A percentile compares a stretch with the other conserved stretches of the same genome.
Conservation (phyloP, 2,797 vertebrate species). For the Atherinosoma microstoma region DNA sequence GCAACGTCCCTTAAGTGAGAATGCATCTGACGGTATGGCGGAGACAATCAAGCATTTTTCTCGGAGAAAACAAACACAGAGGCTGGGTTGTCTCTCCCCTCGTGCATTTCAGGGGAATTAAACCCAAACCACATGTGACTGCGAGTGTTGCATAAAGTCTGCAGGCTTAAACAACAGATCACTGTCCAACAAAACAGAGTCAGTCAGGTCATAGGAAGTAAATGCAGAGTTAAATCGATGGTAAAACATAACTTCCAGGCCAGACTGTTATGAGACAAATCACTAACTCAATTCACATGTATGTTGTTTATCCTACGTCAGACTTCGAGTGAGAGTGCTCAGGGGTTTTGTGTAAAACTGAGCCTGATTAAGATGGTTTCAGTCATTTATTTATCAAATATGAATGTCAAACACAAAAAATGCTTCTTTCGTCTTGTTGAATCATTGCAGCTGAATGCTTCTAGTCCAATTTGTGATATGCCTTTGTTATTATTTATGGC, state of each 20-base stretch:
- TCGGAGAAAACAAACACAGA: constrained; percentile 46
- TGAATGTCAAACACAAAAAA: background rate
- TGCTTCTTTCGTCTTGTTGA: background rate
- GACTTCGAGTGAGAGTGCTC: too few relatives aligned
- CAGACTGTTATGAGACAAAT: constrained; percentile 5
- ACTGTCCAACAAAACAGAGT: constrained; percentile 35
- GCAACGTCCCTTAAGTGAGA: constrained; percentile 10
- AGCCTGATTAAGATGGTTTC: background rate
- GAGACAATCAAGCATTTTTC: constrained; percentile 31
- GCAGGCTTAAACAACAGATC: constrained; percentile 38
- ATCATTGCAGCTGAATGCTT: background rate
- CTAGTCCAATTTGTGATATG: background rate
- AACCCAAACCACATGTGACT: constrained; percentile 57
- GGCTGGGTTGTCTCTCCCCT: constrained; percentile 47
- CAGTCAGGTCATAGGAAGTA: constrained; percentile 53
- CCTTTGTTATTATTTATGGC: background rate
- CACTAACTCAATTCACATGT: background rate
- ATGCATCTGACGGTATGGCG: constrained; percentile 33
- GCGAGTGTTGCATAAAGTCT: constrained; percentile 43
- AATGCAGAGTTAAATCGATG: constrained; percentile 22
- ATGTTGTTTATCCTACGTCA: background rate
- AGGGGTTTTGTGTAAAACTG: too few relatives aligned
- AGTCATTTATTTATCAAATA: background rate
- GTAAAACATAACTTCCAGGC: constrained; percentile 20
- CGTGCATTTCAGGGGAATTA: constrained; percentile 48